phyloP scores from a whole-genome alignment of 2,888 invertebrate species.

The Diaprepes abbreviatus region DNA sequence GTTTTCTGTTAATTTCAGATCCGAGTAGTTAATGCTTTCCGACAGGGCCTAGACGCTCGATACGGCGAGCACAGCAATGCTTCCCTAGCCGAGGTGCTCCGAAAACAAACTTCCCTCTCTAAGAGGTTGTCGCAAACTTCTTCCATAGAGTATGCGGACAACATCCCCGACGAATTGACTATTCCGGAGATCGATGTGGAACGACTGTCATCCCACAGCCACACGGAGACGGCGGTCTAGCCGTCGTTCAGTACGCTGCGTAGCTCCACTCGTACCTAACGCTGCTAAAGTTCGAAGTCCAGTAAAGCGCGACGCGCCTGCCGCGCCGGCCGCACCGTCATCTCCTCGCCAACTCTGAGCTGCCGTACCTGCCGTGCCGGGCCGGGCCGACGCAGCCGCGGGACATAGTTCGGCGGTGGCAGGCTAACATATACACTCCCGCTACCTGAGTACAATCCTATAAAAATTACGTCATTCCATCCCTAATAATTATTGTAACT shows the following conservation, averaged over 20 bases:
- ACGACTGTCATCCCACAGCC: constrained; percentile 92
- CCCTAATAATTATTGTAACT: constrained; percentile 7
- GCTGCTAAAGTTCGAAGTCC: constrained; percentile 41
- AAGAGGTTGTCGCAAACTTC: constrained; percentile 93
- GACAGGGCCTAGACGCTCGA: constrained; percentile 98
- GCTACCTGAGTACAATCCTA: constrained; percentile 35
- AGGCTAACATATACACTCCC: constrained; percentile 19
- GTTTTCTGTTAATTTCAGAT: constrained; percentile 83
- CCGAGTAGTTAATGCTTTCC: constrained; percentile 99
- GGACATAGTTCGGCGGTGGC: constrained; percentile 44
- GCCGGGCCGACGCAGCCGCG: constrained; percentile 35
- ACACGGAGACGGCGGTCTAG: constrained; percentile 95
- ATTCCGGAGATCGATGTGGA: constrained; percentile 94
- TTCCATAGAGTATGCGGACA: constrained; percentile 92
- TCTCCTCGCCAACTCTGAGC: constrained; percentile 22
- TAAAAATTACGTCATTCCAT: constrained; percentile 36
- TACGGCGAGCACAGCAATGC: constrained; percentile 93
- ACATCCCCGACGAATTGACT: constrained; percentile 88
- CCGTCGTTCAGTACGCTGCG: constrained; percentile 56
- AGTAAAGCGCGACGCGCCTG: constrained; percentile 58
- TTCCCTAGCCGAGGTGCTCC: constrained; percentile 92
- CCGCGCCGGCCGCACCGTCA: constrained; percentile 27
- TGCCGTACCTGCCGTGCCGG: constrained; percentile 25
- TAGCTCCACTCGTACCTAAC: constrained; percentile 48
- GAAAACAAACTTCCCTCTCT: constrained; percentile 92